Evolutionary conservation across 2,113 vertebrate genomes (phyloP).

Genomic region (Dendrocopos noguchii): DNA sequence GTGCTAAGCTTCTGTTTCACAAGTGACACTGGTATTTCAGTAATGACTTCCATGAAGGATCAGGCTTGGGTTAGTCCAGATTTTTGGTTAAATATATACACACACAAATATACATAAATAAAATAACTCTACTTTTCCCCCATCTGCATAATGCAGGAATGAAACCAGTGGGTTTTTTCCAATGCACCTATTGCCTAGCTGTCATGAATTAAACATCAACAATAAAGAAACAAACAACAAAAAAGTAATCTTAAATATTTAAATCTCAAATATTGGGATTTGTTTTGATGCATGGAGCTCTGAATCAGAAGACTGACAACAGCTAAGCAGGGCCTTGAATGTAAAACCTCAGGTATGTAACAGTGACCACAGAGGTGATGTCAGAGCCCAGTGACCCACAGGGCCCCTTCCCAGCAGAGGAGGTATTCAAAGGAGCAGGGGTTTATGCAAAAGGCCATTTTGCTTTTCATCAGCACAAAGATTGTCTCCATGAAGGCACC

Average conservation of each 20-base stretch:
- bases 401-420: not conserved
- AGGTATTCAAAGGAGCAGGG: accelerated
- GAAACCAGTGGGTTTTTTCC: not conserved
- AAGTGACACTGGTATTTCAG: not conserved
- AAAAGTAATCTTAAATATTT: not conserved
- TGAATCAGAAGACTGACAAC: not conserved
- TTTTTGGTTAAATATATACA: not conserved
- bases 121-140: not conserved
- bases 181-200: not conserved
- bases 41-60: not conserved
- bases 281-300: not conserved
- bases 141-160: not conserved
- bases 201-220: not conserved
- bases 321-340: not conserved
- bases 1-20: not conserved
- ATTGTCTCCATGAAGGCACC: not conserved
- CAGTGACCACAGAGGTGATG: accelerated
- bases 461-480: not conserved
- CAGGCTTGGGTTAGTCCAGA: not conserved
- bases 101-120: no score
- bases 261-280: not conserved
- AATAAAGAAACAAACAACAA: not conserved
- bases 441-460: not conserved
- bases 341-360: not conserved
- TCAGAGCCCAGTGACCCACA: not conserved